A percentile compares a stretch with the other conserved stretches of the same genome.
phyloP scores from a whole-genome alignment of 2,797 vertebrate genomes.

The Taeniopygia guttata region DNA sequence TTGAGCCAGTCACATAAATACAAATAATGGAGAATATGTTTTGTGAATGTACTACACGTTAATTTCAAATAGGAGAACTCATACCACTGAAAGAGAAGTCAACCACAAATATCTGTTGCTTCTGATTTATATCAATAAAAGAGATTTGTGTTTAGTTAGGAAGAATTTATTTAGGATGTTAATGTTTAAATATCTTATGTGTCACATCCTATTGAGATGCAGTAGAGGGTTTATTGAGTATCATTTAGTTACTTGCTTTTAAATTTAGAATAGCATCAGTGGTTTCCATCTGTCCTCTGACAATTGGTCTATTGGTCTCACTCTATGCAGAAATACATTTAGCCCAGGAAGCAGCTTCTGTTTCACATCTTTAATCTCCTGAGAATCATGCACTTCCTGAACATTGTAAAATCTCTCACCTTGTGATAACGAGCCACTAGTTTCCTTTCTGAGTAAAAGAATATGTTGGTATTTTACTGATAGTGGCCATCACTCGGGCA shows the following conservation, averaged over 20 bases:
- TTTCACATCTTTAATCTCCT: background rate
- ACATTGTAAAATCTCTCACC: slow-evolving; percentile 1
- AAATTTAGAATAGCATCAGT: background rate
- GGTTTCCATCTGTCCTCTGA: background rate
- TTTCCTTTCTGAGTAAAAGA: slow-evolving; percentile 59
- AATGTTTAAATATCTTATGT: background rate
- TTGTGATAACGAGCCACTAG: slow-evolving; percentile 62
- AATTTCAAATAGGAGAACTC: background rate
- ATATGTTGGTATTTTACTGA: slow-evolving; percentile 63
- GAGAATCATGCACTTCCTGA: background rate
- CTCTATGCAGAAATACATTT: background rate
- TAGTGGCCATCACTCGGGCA: slow-evolving; percentile 52
- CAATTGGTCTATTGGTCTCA: background rate
- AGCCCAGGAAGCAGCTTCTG: background rate
- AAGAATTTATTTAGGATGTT: background rate
- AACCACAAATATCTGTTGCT: background rate
- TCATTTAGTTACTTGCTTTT: background rate
- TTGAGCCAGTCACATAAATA: background rate
- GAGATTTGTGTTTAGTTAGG: background rate
- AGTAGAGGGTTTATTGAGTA: background rate
- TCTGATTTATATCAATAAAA: background rate
- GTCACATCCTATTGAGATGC: background rate
- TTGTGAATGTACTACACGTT: background rate
- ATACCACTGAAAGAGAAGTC: background rate
- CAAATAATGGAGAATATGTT: background rate